These are phyloP conservation scores for Corythornis madagascariensis DNA, from an alignment of 2,113 vertebrate genomes.

Conservation along the genomic window DNA sequence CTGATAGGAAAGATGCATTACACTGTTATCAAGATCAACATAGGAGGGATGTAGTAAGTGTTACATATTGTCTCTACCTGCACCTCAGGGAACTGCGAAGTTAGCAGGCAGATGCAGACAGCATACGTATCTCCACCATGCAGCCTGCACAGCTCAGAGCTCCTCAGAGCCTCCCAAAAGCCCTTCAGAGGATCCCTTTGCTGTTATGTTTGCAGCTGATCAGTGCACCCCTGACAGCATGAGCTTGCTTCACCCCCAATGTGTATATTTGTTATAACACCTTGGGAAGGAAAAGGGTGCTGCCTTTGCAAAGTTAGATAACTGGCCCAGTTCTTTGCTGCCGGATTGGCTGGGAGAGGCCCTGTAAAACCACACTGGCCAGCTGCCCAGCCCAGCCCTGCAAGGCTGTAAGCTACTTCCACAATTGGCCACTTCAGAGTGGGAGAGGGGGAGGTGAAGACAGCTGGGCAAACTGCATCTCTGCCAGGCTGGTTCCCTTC, in stretches of 20 bases:
- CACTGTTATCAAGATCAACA: background rate
- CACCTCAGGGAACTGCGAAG: background rate
- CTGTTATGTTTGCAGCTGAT: fast-evolving
- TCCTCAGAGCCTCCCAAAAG: background rate
- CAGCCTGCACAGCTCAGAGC: background rate
- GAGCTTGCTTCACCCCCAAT: background rate
- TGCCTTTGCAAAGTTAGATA: constrained; percentile 78
- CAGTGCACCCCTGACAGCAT: fast-evolving
- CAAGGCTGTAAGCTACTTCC: constrained; percentile 71
- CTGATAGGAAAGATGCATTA: background rate
- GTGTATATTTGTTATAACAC: constrained; percentile 29
- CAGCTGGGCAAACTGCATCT: constrained; percentile 18
- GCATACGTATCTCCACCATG: background rate
- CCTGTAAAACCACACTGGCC: constrained; percentile 69
- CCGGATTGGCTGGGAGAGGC: constrained; percentile 69
- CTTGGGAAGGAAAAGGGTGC: constrained; percentile 61
- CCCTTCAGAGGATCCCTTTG: background rate
- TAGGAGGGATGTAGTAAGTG: background rate
- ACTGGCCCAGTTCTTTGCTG: constrained; percentile 70
- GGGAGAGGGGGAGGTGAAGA: constrained; percentile 58
- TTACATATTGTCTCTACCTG: background rate
- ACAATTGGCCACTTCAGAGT: constrained; percentile 68
- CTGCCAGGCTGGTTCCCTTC: constrained; percentile 60
- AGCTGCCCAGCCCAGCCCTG: constrained; percentile 61
- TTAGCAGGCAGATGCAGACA: background rate